These are phyloP conservation scores for Catostylus mosaicus DNA, from an alignment of 30 jellyfish, hydroid and myxozoan genomes.

Conservation along the genomic window DNA sequence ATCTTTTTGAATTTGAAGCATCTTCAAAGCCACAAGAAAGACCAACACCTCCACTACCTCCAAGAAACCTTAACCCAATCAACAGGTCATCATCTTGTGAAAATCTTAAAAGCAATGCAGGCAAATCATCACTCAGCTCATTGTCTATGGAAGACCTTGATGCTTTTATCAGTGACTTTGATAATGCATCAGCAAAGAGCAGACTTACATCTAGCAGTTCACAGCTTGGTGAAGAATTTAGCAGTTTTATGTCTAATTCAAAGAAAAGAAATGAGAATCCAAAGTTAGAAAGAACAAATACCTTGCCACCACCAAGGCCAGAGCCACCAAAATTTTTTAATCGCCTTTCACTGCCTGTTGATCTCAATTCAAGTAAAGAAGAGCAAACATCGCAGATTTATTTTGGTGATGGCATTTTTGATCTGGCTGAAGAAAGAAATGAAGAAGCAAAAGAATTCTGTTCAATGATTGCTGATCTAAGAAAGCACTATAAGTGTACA, in stretches of 20 bases:
- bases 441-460: slow-evolving; percentile 91
- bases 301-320: slow-evolving; percentile 69
- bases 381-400: slow-evolving; percentile 45
- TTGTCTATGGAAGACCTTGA: slow-evolving; percentile 65
- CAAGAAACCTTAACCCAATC: neutral
- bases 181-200: neutral
- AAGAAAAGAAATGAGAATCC: neutral
- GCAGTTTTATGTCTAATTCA: neutral
- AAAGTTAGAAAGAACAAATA: slow-evolving; percentile 6
- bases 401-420: slow-evolving; percentile 88
- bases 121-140: slow-evolving; percentile 29
- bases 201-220: neutral
- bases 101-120: neutral
- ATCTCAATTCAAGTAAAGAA: slow-evolving; percentile 16
- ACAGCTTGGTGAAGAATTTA: neutral
- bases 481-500: slow-evolving; percentile 37
- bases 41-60: neutral
- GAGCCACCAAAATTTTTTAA: slow-evolving; percentile 54
- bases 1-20: slow-evolving; percentile 43
- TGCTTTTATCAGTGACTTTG: slow-evolving; percentile 9
- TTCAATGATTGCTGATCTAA: slow-evolving; percentile 65
- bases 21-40: slow-evolving; percentile 15
- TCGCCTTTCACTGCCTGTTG: slow-evolving; percentile 66
- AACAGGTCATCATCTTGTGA: slow-evolving; percentile 41
- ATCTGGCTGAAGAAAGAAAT: slow-evolving; percentile 88